These are phyloP conservation scores for Crenuchus spilurus DNA, from an alignment of 2,797 vertebrate genomes.

Conservation along the genomic window DNA sequence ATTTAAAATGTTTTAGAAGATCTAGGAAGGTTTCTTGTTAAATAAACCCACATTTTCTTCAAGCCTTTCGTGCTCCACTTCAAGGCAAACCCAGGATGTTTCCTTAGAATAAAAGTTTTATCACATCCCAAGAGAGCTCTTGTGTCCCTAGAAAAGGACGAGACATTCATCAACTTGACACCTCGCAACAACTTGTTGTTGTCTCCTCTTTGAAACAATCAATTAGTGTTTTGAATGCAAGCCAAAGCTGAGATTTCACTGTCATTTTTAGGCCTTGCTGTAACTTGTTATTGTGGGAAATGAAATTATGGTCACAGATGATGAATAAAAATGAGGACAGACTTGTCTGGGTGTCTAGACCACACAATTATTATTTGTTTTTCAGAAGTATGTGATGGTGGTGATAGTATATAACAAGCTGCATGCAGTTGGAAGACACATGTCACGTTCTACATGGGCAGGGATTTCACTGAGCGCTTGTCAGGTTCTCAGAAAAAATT, in stretches of 20 bases:
- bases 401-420: constrained; percentile 21
- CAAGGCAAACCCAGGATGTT: constrained; percentile 20
- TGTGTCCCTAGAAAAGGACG: constrained; percentile 61
- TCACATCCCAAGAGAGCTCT: constrained; percentile 68
- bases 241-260: constrained; percentile 69
- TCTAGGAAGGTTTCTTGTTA: neutral
- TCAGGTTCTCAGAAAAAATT: neutral
- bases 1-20: too few relatives aligned
- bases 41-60: constrained; percentile 5
- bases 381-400: constrained; percentile 54
- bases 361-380: constrained; percentile 54
- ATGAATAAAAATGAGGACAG: constrained; percentile 65
- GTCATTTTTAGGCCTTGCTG: constrained; percentile 63
- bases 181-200: too few relatives aligned
- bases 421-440: constrained; percentile 6
- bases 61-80: neutral
- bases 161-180: constrained; percentile 72
- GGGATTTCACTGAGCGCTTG: neutral
- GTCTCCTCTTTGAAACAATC: constrained; percentile 67
- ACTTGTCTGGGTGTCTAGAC: constrained; percentile 54
- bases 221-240: constrained; percentile 71
- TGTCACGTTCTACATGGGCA: neutral
- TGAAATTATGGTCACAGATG: constrained; percentile 65
- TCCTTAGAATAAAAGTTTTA: constrained; percentile 56
- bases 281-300: constrained; percentile 65